Percentiles rank a stretch among this genome's conserved stretches.
Evolutionary conservation across 2,888 invertebrate genomes (phyloP).

Genomic region (Thalpophila matura): DNA sequence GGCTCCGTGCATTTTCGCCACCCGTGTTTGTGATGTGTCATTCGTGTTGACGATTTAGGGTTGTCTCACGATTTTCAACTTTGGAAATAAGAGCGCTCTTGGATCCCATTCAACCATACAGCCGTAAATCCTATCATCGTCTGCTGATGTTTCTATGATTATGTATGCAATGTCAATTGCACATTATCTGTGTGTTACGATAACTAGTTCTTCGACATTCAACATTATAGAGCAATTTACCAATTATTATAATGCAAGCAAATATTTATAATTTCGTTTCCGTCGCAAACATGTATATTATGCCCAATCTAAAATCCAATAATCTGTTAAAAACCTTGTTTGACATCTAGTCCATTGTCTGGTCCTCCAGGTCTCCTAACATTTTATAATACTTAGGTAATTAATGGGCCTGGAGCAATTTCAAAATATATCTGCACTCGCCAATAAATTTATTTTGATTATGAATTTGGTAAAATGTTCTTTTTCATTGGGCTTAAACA

Average conservation of each 20-base stretch:
- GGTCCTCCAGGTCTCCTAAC: not conserved
- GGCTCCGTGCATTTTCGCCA: conserved; percentile 75
- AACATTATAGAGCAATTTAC: conserved; percentile 23
- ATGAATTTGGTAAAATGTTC: not conserved
- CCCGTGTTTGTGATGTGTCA: conserved; percentile 79
- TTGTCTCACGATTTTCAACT: conserved; percentile 70
- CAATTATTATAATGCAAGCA: conserved; percentile 13
- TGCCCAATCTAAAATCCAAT: not conserved
- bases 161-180: conserved; percentile 58
- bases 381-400: not conserved
- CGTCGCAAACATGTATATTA: not conserved
- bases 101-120: conserved; percentile 63
- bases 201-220: conserved; percentile 44
- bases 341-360: too few species aligned
- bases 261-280: conserved; percentile 1
- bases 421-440: conserved; percentile 6
- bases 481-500: not conserved
- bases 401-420: conserved; percentile 10
- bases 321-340: too few species aligned
- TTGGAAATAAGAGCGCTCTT: conserved; percentile 68
- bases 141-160: conserved; percentile 59
- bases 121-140: conserved; percentile 56
- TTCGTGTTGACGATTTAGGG: conserved; percentile 69
- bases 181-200: conserved; percentile 47
- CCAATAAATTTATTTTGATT: not conserved